A percentile compares a stretch with the other conserved stretches of the same genome.
Evolutionary conservation across 2,113 vertebrate genomes (phyloP).

Genomic region (Galbula dea): DNA sequence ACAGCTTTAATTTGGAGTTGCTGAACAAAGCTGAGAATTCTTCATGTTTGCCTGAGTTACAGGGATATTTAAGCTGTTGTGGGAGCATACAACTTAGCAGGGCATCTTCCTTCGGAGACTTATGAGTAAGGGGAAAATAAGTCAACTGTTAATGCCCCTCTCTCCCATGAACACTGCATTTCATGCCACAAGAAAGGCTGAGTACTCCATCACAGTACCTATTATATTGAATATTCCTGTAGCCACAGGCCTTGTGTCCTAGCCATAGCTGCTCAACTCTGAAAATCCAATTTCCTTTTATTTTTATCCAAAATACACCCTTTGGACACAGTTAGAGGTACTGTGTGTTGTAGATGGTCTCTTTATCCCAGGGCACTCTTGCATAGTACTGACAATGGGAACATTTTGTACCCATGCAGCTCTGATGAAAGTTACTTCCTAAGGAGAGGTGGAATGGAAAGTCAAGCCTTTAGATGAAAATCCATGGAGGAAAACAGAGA

Average conservation of each 20-base stretch:
- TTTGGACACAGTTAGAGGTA: neutral
- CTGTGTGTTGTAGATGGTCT: neutral
- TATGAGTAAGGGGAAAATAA: neutral
- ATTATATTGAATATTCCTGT: neutral
- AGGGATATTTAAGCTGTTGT: neutral
- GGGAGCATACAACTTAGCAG: neutral
- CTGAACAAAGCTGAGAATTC: neutral
- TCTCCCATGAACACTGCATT: neutral
- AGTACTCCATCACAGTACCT: neutral
- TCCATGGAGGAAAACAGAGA: neutral
- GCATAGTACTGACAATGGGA: neutral
- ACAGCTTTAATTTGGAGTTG: neutral
- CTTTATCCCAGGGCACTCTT: neutral
- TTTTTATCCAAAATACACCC: neutral
- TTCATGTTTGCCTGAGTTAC: neutral
- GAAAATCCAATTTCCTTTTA: neutral
- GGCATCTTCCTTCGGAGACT: neutral
- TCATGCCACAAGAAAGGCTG: neutral
- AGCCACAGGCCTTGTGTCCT: neutral
- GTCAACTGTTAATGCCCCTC: neutral
- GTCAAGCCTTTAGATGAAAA: neutral
- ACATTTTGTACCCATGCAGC: neutral
- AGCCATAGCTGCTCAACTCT: neutral
- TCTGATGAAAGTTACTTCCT: neutral
- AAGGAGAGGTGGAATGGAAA: neutral